Evolutionary conservation across 2,888 invertebrate species (phyloP).

Genomic region (Lymantria dispar): DNA sequence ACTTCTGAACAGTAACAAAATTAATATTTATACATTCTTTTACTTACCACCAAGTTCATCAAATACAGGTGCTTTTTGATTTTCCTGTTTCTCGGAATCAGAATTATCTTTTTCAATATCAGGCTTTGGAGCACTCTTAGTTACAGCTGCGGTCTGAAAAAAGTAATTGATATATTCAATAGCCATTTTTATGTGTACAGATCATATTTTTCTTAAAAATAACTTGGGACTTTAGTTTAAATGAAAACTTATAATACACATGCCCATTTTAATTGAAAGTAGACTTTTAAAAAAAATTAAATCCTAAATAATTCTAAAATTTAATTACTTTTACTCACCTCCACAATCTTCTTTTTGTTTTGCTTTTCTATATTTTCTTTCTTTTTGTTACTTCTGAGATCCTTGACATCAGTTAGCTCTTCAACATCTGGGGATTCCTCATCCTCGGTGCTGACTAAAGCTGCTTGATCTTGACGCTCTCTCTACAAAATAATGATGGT

Average conservation of each 20-base stretch:
- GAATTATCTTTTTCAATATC: conserved; percentile 60
- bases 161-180: background rate
- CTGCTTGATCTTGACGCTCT: conserved; percentile 65
- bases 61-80: conserved; percentile 57
- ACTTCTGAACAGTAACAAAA: too few relatives aligned
- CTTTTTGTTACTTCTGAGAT: conserved; percentile 77
- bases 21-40: background rate
- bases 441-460: conserved; percentile 41
- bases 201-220: too few relatives aligned
- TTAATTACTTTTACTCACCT: conserved; percentile 37
- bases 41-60: conserved; percentile 74
- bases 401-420: conserved; percentile 71
- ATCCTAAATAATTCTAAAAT: background rate
- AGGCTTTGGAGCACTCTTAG: conserved; percentile 52
- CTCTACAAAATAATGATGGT: conserved; percentile 36
- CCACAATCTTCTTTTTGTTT: conserved; percentile 66
- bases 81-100: conserved; percentile 66
- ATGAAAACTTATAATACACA: too few relatives aligned
- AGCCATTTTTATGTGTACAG: background rate
- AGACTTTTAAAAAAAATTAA: too few relatives aligned
- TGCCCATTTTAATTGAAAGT: too few relatives aligned
- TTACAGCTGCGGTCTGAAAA: conserved; percentile 54
- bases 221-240: too few relatives aligned
- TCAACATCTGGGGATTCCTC: conserved; percentile 57
- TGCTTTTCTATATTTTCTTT: conserved; percentile 78